Conservation (phyloP, 2,888 invertebrate genomes). For the Leptarthrus brevirostris region DNA sequence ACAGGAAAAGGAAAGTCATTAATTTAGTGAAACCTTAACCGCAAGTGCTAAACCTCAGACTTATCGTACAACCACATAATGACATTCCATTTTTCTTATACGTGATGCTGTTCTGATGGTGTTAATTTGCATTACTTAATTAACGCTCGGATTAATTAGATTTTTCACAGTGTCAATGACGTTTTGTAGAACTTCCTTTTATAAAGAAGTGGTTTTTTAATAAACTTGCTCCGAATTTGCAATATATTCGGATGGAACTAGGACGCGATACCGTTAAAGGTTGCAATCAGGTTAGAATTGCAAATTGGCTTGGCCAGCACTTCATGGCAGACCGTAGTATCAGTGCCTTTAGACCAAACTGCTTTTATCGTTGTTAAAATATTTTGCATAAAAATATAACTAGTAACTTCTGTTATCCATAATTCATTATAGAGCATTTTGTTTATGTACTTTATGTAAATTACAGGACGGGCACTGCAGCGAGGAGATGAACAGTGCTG, state of each 20-base stretch:
- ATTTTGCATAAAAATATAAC: slow-evolving; percentile 34
- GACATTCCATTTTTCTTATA: background rate
- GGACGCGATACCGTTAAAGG: too few species aligned
- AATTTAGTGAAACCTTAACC: too few species aligned
- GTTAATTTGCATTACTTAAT: slow-evolving; percentile 19
- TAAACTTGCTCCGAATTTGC: too few species aligned
- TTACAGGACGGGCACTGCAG: slow-evolving; percentile 33
- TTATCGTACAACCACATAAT: too few species aligned
- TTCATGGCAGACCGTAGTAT: background rate
- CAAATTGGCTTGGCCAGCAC: background rate
- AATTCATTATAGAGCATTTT: slow-evolving; percentile 14
- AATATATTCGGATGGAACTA: too few species aligned
- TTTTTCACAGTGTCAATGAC: slow-evolving; percentile 1
- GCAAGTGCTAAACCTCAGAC: too few species aligned
- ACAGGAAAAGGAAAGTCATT: too few species aligned
- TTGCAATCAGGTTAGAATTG: slow-evolving; percentile 29
- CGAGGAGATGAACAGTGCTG: slow-evolving; percentile 16
- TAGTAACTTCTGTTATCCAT: slow-evolving; percentile 9
- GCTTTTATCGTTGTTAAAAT: background rate
- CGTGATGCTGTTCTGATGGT: background rate
- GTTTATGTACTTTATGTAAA: slow-evolving; percentile 38
- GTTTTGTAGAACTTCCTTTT: too few species aligned
- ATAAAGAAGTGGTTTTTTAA: too few species aligned
- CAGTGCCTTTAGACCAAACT: background rate
- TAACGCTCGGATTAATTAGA: slow-evolving; percentile 1